Conservation (phyloP, 92 coral and sea anemone species). For the Muricea muricata region DNA sequence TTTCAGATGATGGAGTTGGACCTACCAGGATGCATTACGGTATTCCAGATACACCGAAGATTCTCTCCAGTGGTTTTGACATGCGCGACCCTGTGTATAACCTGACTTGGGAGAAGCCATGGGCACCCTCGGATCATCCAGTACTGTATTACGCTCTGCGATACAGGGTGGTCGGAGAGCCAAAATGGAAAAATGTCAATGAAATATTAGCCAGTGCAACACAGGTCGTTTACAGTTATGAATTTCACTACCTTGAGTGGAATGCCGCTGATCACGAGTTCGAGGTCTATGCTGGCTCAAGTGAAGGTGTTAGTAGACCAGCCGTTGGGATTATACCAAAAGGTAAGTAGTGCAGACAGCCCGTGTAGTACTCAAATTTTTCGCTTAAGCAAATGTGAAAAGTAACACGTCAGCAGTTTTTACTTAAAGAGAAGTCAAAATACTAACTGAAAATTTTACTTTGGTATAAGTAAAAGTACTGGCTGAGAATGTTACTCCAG, state of each 20-base stretch:
- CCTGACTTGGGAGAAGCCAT: neutral
- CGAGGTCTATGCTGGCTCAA: constrained; percentile 13
- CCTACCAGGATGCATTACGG: neutral
- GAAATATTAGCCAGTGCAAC: neutral
- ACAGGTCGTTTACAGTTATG: neutral
- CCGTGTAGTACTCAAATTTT: too few species aligned
- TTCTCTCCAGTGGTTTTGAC: neutral
- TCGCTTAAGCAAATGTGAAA: too few species aligned
- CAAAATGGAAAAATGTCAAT: neutral
- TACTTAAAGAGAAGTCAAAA: too few species aligned
- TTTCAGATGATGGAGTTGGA: neutral
- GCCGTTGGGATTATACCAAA: neutral
- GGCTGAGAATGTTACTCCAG: too few species aligned
- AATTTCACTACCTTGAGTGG: neutral
- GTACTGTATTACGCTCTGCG: constrained; percentile 15
- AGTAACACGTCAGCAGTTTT: too few species aligned
- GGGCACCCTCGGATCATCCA: neutral
- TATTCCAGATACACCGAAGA: neutral
- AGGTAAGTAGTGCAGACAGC: neutral
- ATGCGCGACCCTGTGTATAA: neutral
- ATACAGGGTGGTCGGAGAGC: neutral
- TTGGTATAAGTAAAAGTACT: too few species aligned
- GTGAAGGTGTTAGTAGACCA: constrained; percentile 4
- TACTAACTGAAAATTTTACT: too few species aligned
- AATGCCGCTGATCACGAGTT: neutral